These are phyloP conservation scores for Canis aureus DNA, from an alignment of 2,113 vertebrate species.

Conservation along the genomic window DNA sequence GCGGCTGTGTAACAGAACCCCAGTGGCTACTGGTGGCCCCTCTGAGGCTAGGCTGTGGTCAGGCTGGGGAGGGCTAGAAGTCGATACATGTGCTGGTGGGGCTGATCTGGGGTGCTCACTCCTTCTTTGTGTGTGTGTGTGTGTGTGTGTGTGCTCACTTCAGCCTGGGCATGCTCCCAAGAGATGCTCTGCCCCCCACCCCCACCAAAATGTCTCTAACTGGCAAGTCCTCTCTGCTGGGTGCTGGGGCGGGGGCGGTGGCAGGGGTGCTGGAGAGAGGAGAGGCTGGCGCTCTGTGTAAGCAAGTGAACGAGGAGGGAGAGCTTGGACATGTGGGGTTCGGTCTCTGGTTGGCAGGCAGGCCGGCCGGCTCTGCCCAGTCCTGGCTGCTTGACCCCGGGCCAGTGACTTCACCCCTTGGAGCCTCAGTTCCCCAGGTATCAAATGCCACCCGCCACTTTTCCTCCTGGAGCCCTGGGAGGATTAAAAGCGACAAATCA, in stretches of 20 bases:
- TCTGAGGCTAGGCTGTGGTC: fast-evolving
- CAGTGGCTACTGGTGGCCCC: fast-evolving
- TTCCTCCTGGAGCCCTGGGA: background rate
- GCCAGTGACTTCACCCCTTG: background rate
- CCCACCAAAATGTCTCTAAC: fast-evolving
- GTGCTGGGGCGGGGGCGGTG: background rate
- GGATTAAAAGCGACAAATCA: fast-evolving
- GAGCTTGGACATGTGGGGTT: background rate
- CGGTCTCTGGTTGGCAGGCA: background rate
- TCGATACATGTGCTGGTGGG: fast-evolving
- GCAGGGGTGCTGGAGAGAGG: fast-evolving
- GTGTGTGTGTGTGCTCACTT: background rate
- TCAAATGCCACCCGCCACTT: background rate
- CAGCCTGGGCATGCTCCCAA: background rate
- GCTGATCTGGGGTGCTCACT: fast-evolving
- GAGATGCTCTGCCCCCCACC: background rate
- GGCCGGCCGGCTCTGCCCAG: background rate
- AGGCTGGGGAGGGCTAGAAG: too few species aligned
- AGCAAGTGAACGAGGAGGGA: fast-evolving
- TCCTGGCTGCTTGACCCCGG: fast-evolving
- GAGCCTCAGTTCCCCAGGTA: background rate
- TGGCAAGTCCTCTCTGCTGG: background rate
- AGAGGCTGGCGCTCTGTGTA: fast-evolving
- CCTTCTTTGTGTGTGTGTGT: background rate
- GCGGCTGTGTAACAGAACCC: background rate